Evolutionary conservation across 2,113 vertebrate species (phyloP), one percentile per base, ranked within the genome.

Genomic region (Acrocephalus kingi): DNA sequence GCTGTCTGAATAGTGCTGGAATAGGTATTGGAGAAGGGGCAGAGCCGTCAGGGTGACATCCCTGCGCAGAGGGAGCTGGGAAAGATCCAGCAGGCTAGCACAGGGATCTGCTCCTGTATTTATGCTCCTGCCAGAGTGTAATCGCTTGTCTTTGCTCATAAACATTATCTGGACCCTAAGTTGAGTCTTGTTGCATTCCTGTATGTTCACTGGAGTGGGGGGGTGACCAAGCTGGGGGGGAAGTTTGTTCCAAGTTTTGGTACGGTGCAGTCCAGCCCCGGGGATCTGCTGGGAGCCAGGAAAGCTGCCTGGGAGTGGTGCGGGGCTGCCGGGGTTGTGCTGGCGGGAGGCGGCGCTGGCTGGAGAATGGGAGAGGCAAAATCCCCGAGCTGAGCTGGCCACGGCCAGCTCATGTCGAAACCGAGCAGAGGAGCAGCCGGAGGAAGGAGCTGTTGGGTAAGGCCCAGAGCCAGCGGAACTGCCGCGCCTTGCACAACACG

Each of bases 141-240:
- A 77, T 74, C 11, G 83, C 95, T 97, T 95, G 68, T 86, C 76
- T 94, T 81, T 93, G 83, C 96, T 95, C 95, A 97, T 97, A 97
- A 97, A 96, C 90, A 71, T 95, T 96, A 97, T 83, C 80, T 84
- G 88, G 82, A 95, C 68, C 83, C 55, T 20, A 28, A 58, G 19
- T 37, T 41, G 15, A 77, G 55, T 62, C 49, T 90, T 4, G 15
- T 79, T 33, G 1, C 3, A 1, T 94, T 91, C 7, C 1, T 84
- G 8, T 43, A 10, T 77, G 20, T 54, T 22, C 6, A 0, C 4
- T 7, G 16, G 23, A 21, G 11, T 2, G 21, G 13, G 41, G 3
- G 28, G 11, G 15, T 9, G 19, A 48, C 35, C 31, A 45, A 14
- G 21, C 27, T 39, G 33, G 8, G 11, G 8, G 2, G 10, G 13